Conservation (phyloP, 1,140 invertebrate genomes). For the Bradysia coprophila region DNA sequence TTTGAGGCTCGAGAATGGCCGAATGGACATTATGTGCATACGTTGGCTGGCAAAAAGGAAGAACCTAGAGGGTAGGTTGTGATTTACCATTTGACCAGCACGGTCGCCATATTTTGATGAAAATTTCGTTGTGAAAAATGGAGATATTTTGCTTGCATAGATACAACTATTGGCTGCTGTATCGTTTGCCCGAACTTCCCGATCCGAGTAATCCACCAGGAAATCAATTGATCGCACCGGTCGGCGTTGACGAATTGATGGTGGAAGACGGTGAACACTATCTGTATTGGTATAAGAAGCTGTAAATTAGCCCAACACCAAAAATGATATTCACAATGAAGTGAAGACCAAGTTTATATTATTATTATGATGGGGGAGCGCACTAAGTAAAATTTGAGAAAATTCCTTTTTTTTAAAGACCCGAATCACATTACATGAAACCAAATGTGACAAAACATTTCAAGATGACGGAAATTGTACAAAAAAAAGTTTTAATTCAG, state of each 20-base stretch:
- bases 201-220: constrained; percentile 57
- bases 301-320: too few relatives aligned
- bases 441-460: too few relatives aligned
- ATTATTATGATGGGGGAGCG: too few relatives aligned
- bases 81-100: not conserved
- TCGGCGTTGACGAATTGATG: constrained; percentile 65
- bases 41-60: constrained; percentile 65
- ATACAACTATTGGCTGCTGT: constrained; percentile 76
- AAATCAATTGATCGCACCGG: constrained; percentile 65
- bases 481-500: too few relatives aligned
- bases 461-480: too few relatives aligned
- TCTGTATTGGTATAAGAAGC: constrained; percentile 80
- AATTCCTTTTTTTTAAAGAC: too few relatives aligned
- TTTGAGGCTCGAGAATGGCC: constrained; percentile 73
- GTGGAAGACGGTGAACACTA: constrained; percentile 70
- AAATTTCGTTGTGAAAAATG: not conserved
- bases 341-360: too few relatives aligned
- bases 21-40: constrained; percentile 78
- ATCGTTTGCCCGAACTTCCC: constrained; percentile 52
- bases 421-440: too few relatives aligned
- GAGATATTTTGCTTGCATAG: constrained; percentile 6
- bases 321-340: too few relatives aligned
- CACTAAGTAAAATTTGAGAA: too few relatives aligned
- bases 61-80: constrained; percentile 47
- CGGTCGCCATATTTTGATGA: not conserved